phyloP scores from a whole-genome alignment of 2,797 vertebrate species.

The Ciconia nigra region DNA sequence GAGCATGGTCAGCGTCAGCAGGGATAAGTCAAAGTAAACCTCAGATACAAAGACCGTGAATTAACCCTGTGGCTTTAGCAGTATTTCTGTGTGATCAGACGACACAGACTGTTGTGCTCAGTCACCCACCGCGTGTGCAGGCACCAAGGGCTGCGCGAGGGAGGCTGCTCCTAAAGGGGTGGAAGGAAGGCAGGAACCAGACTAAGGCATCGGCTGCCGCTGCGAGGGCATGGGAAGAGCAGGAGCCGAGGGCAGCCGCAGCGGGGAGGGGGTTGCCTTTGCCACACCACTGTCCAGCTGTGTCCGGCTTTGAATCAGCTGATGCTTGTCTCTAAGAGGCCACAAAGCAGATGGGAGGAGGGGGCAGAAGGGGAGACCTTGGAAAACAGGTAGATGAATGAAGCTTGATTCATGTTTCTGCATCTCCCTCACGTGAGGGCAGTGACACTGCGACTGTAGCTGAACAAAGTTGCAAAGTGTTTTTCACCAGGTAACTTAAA shows the following conservation, averaged over 20 bases:
- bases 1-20: not conserved
- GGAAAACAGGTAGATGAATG: not conserved
- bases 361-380: not conserved
- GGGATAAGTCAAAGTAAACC: not conserved
- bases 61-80: not conserved
- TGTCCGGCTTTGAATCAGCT: not conserved
- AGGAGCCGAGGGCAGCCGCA: rapidly evolving
- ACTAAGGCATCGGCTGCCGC: not conserved
- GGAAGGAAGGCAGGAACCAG: not conserved
- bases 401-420: not conserved
- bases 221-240: rapidly evolving
- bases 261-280: not conserved
- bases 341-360: not conserved
- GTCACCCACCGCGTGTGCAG: not conserved
- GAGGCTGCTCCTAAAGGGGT: not conserved
- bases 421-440: not conserved
- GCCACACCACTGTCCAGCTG: rapidly evolving
- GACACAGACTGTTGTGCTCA: not conserved
- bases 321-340: not conserved
- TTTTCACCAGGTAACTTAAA: not conserved
- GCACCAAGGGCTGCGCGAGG: not conserved
- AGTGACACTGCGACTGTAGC: not conserved
- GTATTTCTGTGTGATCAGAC: not conserved
- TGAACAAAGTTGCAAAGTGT: not conserved
- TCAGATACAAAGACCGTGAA: not conserved